Evolutionary conservation across 2,113 vertebrate genomes (phyloP), one percentile per base, ranked within the genome.

Genomic region (Melanostigma gelatinosum): DNA sequence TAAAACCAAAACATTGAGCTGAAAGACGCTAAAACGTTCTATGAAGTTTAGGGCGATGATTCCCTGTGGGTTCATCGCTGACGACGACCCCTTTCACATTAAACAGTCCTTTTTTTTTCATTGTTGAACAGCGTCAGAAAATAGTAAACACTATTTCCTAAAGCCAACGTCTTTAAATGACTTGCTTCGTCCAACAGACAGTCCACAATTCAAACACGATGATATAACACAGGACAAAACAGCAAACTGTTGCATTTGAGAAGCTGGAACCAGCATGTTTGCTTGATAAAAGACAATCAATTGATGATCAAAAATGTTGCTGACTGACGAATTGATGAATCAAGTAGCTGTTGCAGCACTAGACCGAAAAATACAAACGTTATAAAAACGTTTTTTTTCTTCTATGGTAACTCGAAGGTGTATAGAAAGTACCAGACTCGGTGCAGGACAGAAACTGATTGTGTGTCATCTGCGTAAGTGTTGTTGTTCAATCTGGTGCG

Each of bases 1-100:
- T 42, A 52, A 72, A 74, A 77, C 62, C 24, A 57, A 64, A 74
- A 78, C 63, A 65, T 46, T 8, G n/a, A 70, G 32, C 58, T 71
- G 42, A 75, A 67, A 69, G 65, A 27, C 0, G 4, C 6, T 57
- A 42, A 20, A 71, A 6, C 4, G 12, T 3, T 9, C 50, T 36
- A 24, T 27, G 7, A 2, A 11, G n/a, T 24, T 58, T 36, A 42
- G 38, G 9, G n/a, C 15, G 1, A 68, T 18, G 52, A 24, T 66
- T 52, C 42, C 22, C 54, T 27, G 54, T 20, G 13, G 15, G 9
- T 60, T 65, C 15, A 55, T 74, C 32, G 38, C 22, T 22, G 36
- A 7, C 0, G 62, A 18, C 0, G 6, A 62, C 34, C 4, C 2
- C 20, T 61, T 66, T 64, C 52, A 77, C 36, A 9, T 5, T 32